Base-by-base conservation (phyloP, 2,888 invertebrate species). In the Polydrusus tereticollis region DNA sequence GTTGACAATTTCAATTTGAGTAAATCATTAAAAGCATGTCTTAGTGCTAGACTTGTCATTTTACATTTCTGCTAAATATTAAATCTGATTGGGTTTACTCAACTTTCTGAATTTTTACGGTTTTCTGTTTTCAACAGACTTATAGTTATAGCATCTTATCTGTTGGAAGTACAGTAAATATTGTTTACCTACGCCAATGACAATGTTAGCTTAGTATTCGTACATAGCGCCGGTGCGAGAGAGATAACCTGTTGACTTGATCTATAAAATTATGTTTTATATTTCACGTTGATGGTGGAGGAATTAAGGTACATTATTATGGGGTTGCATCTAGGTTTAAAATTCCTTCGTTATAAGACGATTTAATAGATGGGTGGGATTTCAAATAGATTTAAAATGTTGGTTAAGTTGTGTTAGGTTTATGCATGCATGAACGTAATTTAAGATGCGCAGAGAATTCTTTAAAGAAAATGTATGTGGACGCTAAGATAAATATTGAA, bases 211-310 rank as follows among this genome's bases (percentile, higher is more conserved):
- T 29, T 16, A 29, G 29, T 7, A 50, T 52, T 50, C 50, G 26
- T 50, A 50, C 29, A 16, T 64, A 67, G 69, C 69, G 64, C 69
- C 69, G 57, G 68, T 68, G 68, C 33, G 60, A 68, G 68, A 68
- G 68, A 68, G 68, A 68, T 36, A 60, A 68, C 68, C 60, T 68
- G 68, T 68, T 47, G 68, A 43, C 60, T 68, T 68, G 68, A 43
- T 64, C 64, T 69, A 69, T 69, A 64, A 69, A 63, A 69, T 64
- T 63, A 52, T 43, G 55, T 59, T 68, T 68, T 59, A 60, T 68
- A 68, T 68, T 60, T 68, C 60, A 41, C 41, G 38, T 52, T 68
- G 45, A 52, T 68, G 33, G 68, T 50, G 41, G 59, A 59, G 43
- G 41, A 59, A 59, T 59, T 55, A 55, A 43, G 21, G 29, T 3